Conservation (phyloP, 2,797 vertebrate genomes). For the Leucoraja ocellata region DNA sequence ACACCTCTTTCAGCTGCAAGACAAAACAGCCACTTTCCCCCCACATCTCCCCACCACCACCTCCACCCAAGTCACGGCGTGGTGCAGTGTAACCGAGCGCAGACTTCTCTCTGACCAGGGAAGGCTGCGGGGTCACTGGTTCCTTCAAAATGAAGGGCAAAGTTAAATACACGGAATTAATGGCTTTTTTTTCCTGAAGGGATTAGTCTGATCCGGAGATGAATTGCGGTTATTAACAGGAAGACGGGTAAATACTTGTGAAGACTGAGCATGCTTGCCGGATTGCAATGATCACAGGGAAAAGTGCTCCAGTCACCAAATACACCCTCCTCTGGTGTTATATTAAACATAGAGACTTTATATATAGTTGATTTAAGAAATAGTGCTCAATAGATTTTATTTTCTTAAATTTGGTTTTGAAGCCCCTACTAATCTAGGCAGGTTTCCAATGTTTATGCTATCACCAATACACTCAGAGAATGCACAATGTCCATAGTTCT, state of each 20-base stretch:
- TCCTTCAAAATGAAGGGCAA: constrained; percentile 71
- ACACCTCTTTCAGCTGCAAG: too few relatives aligned
- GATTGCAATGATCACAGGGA: not conserved
- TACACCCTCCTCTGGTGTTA: not conserved
- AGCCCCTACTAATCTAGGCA: not conserved
- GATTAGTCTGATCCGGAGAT: not conserved
- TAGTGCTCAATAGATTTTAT: not conserved
- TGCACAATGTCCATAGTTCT: not conserved
- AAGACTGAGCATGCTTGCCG: not conserved
- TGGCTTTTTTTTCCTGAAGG: constrained; percentile 62
- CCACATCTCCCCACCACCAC: too few relatives aligned
- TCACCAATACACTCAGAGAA: not conserved
- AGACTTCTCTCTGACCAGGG: constrained; percentile 55
- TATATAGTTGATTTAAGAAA: not conserved
- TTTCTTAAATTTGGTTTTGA: not conserved
- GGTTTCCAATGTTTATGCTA: not conserved
- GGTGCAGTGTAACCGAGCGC: not conserved
- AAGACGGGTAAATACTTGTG: not conserved
- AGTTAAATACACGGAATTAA: constrained; percentile 56
- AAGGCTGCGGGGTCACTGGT: constrained; percentile 58
- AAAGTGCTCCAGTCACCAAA: not conserved
- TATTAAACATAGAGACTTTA: not conserved
- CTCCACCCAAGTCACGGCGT: not conserved
- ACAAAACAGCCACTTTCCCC: too few relatives aligned
- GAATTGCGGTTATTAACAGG: not conserved